Conservation (phyloP, 1,140 invertebrate species). For the Aphelenchoides fujianensis region DNA sequence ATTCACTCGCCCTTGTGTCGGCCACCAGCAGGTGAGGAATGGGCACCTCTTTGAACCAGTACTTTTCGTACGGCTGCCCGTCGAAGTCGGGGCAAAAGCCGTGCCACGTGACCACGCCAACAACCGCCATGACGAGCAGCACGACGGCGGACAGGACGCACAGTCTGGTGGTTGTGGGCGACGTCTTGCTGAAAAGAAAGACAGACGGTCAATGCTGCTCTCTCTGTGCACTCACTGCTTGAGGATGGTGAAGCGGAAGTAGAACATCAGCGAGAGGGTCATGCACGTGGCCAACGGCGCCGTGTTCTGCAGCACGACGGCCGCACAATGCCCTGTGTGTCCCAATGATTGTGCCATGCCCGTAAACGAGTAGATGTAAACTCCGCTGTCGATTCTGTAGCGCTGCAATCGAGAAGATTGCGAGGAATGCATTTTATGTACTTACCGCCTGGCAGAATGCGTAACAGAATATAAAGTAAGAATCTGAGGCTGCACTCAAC, state of each 20-base stretch:
- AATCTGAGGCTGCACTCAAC: neutral
- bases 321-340: neutral
- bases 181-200: neutral
- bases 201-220: neutral
- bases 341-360: neutral
- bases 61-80: neutral
- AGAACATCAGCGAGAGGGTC: neutral
- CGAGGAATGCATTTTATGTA: too few species aligned
- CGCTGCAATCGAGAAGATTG: neutral
- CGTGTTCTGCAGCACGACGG: neutral
- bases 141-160: neutral
- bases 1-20: neutral
- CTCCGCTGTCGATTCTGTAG: neutral
- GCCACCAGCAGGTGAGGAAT: neutral
- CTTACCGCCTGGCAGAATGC: neutral
- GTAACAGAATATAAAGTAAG: neutral
- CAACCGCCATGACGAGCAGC: neutral
- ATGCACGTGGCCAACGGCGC: neutral
- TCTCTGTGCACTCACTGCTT: neutral
- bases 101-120: neutral
- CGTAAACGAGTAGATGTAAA: neutral
- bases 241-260: neutral
- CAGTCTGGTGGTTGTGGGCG: neutral
- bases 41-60: neutral
- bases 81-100: neutral